These are phyloP conservation scores for Drosophila oshimai DNA, from an alignment of 1,140 invertebrate genomes.

Conservation along the genomic window DNA sequence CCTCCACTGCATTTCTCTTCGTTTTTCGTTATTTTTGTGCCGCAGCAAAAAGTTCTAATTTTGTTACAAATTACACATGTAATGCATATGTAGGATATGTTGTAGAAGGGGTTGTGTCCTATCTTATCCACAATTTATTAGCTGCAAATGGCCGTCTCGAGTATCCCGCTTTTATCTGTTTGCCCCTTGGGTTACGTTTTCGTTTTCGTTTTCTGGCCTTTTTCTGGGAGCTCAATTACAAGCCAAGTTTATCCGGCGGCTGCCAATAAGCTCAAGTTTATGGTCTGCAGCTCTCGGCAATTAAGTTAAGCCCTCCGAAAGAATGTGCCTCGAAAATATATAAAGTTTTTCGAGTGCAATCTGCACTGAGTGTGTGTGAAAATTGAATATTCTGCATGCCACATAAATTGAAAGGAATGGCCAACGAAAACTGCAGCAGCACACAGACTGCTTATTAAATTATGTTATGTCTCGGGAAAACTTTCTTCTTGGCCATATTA, in stretches of 20 bases:
- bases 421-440: conserved; percentile 9
- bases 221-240: conserved; percentile 48
- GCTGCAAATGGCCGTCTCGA: conserved; percentile 34
- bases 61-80: conserved; percentile 79
- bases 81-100: conserved; percentile 71
- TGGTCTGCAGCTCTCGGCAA: conserved; percentile 47
- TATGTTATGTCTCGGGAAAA: conserved; percentile 65
- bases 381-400: conserved; percentile 70
- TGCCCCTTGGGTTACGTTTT: conserved; percentile 5
- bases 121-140: conserved; percentile 62
- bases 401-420: conserved; percentile 50
- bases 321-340: conserved; percentile 23
- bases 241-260: conserved; percentile 67
- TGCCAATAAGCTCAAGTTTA: conserved; percentile 74
- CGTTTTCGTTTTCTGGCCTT: too few species aligned
- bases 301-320: conserved; percentile 57
- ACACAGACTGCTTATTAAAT: conserved; percentile 70
- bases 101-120: background rate
- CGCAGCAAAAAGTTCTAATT: conserved; percentile 72
- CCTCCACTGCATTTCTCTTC: conserved; percentile 24
- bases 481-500: conserved; percentile 46
- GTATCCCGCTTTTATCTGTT: conserved; percentile 4
- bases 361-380: conserved; percentile 39
- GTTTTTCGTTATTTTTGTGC: conserved; percentile 27
- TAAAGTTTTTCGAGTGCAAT: conserved; percentile 39